These are phyloP conservation scores for Conchocele bisecta DNA, from an alignment of 2,888 invertebrate species.

Conservation along the genomic window DNA sequence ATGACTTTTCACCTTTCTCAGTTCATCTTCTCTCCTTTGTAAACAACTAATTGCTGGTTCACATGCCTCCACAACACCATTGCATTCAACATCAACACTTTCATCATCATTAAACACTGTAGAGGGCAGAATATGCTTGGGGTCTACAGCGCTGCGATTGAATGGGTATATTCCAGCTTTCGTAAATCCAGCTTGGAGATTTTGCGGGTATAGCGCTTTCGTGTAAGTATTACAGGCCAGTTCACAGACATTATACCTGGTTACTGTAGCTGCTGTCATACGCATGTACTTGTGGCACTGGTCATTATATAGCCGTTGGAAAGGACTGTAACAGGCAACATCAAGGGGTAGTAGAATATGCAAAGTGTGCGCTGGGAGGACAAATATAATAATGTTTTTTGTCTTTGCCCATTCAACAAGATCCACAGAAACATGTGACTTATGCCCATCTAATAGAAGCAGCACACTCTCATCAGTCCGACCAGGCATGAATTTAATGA, in stretches of 20 bases:
- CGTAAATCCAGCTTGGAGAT: conserved; percentile 11
- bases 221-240: conserved; percentile 20
- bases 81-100: no score
- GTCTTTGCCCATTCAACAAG: conserved; percentile 27
- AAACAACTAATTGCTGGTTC: no score
- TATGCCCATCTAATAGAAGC: conserved; percentile 27
- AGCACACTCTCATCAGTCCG: conserved; percentile 13
- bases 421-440: conserved; percentile 24
- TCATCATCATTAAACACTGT: no score
- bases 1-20: no score
- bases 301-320: conserved; percentile 33
- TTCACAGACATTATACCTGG: conserved; percentile 35
- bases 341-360: conserved; percentile 44
- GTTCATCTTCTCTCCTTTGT: no score
- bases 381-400: conserved; percentile 21
- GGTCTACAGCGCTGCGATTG: no score
- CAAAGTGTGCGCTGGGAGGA: conserved; percentile 32
- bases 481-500: conserved; percentile 35
- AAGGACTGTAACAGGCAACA: conserved; percentile 41
- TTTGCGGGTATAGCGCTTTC: conserved; percentile 17
- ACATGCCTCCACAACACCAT: no score
- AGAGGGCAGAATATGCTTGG: no score
- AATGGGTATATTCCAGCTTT: conserved; percentile 19
- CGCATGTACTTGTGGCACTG: conserved; percentile 37
- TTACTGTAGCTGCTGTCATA: conserved; percentile 1